Conservation (phyloP, 2,797 vertebrate species). For the Phataginus tricuspis region DNA sequence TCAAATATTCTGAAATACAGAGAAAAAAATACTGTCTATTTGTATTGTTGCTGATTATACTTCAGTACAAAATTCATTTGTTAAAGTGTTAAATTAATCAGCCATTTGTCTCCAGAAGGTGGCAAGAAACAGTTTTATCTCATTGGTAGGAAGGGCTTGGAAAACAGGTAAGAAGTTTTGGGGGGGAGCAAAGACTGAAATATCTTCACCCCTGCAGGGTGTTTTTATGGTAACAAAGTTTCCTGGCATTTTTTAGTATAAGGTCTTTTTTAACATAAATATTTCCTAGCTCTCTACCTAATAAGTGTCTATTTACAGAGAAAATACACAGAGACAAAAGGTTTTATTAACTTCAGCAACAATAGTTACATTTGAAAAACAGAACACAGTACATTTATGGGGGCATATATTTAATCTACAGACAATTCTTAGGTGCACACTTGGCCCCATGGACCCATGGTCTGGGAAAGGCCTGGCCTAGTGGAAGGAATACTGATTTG, state of each 20-base stretch:
- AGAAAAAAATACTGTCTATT: not conserved
- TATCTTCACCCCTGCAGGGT: not conserved
- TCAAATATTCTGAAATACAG: not conserved
- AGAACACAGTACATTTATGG: not conserved
- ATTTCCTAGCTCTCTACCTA: not conserved
- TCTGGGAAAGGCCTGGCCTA: not conserved
- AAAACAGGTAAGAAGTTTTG: not conserved
- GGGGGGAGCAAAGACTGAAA: not conserved
- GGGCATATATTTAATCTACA: not conserved
- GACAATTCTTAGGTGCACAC: not conserved
- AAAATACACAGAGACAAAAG: not conserved
- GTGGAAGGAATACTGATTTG: not conserved
- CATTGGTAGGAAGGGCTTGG: not conserved
- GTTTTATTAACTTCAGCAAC: not conserved
- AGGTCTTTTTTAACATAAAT: not conserved
- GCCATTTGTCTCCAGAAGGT: slow-evolving; percentile 48
- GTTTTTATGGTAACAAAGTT: not conserved
- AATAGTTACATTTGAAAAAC: not conserved
- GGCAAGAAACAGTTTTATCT: slow-evolving; percentile 22
- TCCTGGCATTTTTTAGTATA: not conserved
- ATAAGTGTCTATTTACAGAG: not conserved
- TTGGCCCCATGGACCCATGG: rapidly evolving
- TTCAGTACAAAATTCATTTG: not conserved
- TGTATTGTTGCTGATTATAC: not conserved
- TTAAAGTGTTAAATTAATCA: not conserved